A percentile compares a stretch with the other conserved stretches of the same genome.
These are phyloP conservation scores for Lophura nycthemera DNA, from an alignment of 2,113 vertebrate species.

Conservation along the genomic window DNA sequence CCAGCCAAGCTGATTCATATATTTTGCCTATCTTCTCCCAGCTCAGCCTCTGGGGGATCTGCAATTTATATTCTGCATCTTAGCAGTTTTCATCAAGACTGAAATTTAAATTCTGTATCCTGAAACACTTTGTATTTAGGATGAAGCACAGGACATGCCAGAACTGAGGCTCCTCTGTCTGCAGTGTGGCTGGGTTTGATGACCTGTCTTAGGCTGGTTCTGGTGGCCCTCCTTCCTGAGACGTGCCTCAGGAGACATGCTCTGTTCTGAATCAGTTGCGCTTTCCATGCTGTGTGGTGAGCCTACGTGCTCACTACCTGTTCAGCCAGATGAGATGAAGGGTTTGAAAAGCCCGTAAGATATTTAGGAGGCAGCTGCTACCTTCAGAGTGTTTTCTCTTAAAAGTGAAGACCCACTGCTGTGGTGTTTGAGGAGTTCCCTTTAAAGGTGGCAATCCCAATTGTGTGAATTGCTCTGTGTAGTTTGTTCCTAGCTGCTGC, in stretches of 20 bases:
- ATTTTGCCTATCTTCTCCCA: background rate
- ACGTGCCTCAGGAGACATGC: background rate
- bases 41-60: background rate
- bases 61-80: background rate
- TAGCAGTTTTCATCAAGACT: background rate
- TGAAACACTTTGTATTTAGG: background rate
- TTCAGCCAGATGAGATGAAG: background rate
- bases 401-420: background rate
- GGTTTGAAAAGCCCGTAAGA: background rate
- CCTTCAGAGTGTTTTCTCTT: rapidly evolving
- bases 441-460: rapidly evolving
- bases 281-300: background rate
- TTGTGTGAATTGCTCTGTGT: no score
- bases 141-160: background rate
- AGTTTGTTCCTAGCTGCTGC: background rate
- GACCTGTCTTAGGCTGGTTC: background rate
- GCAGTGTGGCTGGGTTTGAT: background rate
- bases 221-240: background rate
- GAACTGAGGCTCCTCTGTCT: background rate
- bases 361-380: background rate
- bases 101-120: background rate
- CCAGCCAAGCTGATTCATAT: background rate
- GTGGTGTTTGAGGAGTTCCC: background rate
- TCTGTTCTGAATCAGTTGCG: background rate
- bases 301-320: background rate